phyloP scores from a whole-genome alignment of 1,140 invertebrate species.

The Tetragnatha versicolor region DNA sequence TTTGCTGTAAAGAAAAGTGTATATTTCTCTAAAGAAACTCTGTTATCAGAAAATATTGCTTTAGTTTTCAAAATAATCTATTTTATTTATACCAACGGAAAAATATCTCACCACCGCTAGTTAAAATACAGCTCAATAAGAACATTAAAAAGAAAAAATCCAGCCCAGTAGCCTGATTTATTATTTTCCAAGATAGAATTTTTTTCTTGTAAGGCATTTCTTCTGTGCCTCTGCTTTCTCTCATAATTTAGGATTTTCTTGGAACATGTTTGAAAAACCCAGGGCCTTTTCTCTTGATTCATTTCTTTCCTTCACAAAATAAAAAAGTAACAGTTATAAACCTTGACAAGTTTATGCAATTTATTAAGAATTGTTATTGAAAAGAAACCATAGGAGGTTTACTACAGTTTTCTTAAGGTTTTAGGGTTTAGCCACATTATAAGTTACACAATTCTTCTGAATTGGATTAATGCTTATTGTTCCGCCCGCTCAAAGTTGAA shows the following conservation, averaged over 20 bases:
- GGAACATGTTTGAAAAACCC: background rate
- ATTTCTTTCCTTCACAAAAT: constrained; percentile 3
- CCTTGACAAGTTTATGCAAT: constrained; percentile 7
- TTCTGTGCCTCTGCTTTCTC: background rate
- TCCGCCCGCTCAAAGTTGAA: too few species aligned
- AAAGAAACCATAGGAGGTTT: too few species aligned
- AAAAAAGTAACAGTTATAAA: constrained; percentile 15
- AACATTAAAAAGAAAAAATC: background rate
- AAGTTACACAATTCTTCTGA: too few species aligned
- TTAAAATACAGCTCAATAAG: constrained; percentile 3
- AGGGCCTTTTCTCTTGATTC: background rate
- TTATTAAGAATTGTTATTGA: background rate
- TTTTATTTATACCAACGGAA: too few species aligned
- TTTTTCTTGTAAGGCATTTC: background rate
- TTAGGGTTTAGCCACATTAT: too few species aligned
- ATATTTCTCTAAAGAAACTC: too few species aligned
- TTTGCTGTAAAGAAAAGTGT: too few species aligned
- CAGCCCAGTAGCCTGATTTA: background rate
- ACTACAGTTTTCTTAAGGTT: too few species aligned
- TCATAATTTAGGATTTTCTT: constrained; percentile 33
- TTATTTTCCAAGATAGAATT: background rate
- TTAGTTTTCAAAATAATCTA: too few species aligned
- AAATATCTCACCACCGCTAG: too few species aligned
- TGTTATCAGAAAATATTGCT: too few species aligned
- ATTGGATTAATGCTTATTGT: too few species aligned